phyloP scores from a whole-genome alignment of 2,113 vertebrate genomes.

The Rutilus rutilus region DNA sequence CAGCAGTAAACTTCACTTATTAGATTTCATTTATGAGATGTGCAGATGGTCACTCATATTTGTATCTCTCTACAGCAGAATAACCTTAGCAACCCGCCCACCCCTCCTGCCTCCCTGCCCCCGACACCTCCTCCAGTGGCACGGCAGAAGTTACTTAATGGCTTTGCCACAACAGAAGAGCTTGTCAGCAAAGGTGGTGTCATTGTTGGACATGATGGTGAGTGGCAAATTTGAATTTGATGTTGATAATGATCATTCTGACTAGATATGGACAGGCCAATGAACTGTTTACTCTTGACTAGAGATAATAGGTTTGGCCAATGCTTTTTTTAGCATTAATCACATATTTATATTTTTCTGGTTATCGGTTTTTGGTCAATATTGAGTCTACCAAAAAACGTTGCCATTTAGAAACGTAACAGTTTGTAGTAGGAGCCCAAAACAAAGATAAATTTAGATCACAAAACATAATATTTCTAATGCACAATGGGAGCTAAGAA shows the following conservation, averaged over 20 bases:
- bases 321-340: background rate
- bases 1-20: background rate
- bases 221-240: background rate
- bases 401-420: background rate
- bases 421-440: background rate
- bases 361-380: background rate
- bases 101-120: slow-evolving; percentile 94
- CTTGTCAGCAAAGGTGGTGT: slow-evolving; percentile 86
- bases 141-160: slow-evolving; percentile 93
- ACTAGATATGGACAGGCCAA: background rate
- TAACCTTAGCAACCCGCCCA: slow-evolving; percentile 97
- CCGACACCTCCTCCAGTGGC: slow-evolving; percentile 92
- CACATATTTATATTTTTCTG: background rate
- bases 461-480: background rate
- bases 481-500: background rate
- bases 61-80: slow-evolving; percentile 83
- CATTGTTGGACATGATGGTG: slow-evolving; percentile 84
- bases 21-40: background rate
- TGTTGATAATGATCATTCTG: too few relatives aligned
- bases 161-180: slow-evolving; percentile 92
- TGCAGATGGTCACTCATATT: slow-evolving; percentile 11
- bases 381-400: too few relatives aligned
- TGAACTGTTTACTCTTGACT: background rate
- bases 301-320: background rate
- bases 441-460: background rate